Evolutionary conservation across 2,888 invertebrate species (phyloP).

Genomic region (Venusia cambrica): DNA sequence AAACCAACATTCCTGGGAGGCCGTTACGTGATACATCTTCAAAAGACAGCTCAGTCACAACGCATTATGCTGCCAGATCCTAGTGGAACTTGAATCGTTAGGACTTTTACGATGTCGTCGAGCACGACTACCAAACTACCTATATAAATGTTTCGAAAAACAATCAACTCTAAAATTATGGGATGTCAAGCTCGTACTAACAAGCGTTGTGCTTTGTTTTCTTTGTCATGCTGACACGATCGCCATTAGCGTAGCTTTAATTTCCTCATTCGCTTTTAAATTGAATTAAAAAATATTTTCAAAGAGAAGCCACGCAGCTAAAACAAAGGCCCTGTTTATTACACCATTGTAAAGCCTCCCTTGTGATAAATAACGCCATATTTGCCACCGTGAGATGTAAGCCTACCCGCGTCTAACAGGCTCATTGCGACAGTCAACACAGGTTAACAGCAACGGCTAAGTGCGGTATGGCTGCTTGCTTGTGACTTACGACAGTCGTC

Average conservation of each 20-base stretch:
- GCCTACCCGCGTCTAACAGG: slow-evolving; percentile 34
- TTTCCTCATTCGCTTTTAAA: too few relatives aligned
- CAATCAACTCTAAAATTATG: slow-evolving; percentile 29
- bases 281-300: slow-evolving; percentile 5
- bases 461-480: slow-evolving; percentile 25
- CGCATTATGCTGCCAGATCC: slow-evolving; percentile 28
- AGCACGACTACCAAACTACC: slow-evolving; percentile 46
- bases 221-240: slow-evolving; percentile 5
- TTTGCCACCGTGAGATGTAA: slow-evolving; percentile 44
- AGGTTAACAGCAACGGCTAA: slow-evolving; percentile 43
- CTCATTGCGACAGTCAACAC: slow-evolving; percentile 40
- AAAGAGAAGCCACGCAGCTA: slow-evolving; percentile 11
- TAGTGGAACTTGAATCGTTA: slow-evolving; percentile 46
- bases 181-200: slow-evolving; percentile 11
- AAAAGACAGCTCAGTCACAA: slow-evolving; percentile 39
- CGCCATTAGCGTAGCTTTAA: too few relatives aligned
- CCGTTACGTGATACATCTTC: slow-evolving; percentile 56
- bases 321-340: slow-evolving; percentile 35
- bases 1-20: slow-evolving; percentile 30
- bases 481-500: too few relatives aligned
- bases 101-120: slow-evolving; percentile 36
- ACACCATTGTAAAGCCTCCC: slow-evolving; percentile 35
- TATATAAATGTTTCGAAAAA: slow-evolving; percentile 37
- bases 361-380: slow-evolving; percentile 42
- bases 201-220: slow-evolving; percentile 11